These are phyloP conservation scores for Prosapia bicincta DNA, from an alignment of 2,888 invertebrate genomes.

Conservation along the genomic window DNA sequence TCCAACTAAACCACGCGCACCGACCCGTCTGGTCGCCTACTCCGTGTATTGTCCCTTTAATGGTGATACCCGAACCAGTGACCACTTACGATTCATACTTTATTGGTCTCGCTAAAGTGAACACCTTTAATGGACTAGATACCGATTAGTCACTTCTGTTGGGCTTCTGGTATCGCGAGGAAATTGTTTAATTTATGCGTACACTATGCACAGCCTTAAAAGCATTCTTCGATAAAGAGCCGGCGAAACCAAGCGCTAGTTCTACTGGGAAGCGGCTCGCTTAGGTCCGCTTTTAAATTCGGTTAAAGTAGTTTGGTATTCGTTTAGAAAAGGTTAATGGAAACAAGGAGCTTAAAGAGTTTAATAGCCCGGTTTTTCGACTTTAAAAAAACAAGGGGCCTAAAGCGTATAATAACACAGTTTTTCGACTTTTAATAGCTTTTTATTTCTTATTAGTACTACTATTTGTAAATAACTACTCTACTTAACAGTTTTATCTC, in stretches of 20 bases:
- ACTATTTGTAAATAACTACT: no score
- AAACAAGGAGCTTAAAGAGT: not conserved
- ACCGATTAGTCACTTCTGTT: not conserved
- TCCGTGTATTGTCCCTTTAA: no score
- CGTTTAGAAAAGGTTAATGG: not conserved
- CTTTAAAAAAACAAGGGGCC: no score
- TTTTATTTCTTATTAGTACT: no score
- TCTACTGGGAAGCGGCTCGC: not conserved
- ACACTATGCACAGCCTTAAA: not conserved
- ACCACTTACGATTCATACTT: not conserved
- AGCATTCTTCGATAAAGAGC: not conserved
- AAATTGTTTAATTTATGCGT: not conserved
- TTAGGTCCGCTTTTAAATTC: not conserved
- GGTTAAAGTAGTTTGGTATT: not conserved
- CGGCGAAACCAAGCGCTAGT: not conserved
- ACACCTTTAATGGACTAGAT: not conserved
- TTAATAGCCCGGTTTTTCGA: no score
- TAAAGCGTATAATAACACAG: no score
- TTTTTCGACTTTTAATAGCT: no score
- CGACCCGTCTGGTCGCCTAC: no score
- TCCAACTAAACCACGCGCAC: no score
- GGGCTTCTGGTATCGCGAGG: not conserved
- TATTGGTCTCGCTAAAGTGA: not conserved
- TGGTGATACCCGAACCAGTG: not conserved
- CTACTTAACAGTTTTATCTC: no score